These are phyloP conservation scores for Ceratosolen solmsi DNA, from an alignment of 1,140 invertebrate genomes.

Conservation along the genomic window DNA sequence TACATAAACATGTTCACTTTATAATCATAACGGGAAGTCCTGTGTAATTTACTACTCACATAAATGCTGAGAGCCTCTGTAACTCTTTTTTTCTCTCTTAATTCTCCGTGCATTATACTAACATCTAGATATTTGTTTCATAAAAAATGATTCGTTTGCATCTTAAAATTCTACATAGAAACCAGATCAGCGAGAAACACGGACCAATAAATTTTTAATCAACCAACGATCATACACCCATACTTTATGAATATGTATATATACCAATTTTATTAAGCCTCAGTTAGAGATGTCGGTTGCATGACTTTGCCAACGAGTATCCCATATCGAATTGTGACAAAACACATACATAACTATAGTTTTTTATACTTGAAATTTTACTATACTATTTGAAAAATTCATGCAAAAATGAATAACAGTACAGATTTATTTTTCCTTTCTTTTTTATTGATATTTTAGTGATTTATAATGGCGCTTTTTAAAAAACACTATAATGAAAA, in stretches of 20 bases:
- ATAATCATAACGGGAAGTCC: constrained; percentile 62
- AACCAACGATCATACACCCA: neutral
- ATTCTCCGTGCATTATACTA: neutral
- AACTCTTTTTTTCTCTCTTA: neutral
- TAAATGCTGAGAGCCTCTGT: constrained; percentile 48
- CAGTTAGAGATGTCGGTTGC: neutral
- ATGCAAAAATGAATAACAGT: too few species aligned
- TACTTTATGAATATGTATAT: neutral
- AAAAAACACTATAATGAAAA: neutral
- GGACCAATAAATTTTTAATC: constrained; percentile 7
- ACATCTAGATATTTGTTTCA: neutral
- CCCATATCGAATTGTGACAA: too few species aligned
- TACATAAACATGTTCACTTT: constrained; percentile 51
- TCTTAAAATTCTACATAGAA: neutral
- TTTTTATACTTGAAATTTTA: too few species aligned
- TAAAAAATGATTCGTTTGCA: neutral
- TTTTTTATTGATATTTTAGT: too few species aligned
- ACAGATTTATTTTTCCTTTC: too few species aligned
- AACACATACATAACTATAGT: too few species aligned
- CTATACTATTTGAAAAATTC: too few species aligned
- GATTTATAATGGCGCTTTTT: too few species aligned
- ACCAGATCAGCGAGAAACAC: constrained; percentile 20
- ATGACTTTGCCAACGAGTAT: too few species aligned
- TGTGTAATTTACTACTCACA: constrained; percentile 62
- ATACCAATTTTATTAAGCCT: neutral